phyloP scores from a whole-genome alignment of 23 tunicate genomes.

The Trididemnum nubilum region DNA sequence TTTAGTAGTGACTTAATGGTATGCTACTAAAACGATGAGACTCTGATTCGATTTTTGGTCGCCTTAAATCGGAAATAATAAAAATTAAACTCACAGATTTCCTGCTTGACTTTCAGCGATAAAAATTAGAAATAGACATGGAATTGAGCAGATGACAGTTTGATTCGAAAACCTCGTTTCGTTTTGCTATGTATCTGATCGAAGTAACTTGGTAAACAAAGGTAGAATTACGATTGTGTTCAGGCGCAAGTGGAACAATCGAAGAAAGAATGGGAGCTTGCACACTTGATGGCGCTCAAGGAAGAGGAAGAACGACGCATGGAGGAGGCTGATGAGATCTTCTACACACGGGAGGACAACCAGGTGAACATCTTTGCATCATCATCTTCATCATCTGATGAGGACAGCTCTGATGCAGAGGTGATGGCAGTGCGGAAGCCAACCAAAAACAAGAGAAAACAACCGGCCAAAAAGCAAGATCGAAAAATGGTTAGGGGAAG shows the following conservation, averaged over 20 bases:
- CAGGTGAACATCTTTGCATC: conserved; percentile 80
- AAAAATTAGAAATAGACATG: no score
- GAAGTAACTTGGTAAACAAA: no score
- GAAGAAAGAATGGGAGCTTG: conserved; percentile 89
- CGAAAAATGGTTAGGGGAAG: conserved; percentile 10
- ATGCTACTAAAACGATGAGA: no score
- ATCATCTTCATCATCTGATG: conserved; percentile 49
- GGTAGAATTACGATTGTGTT: no score
- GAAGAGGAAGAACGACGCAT: conserved; percentile 83
- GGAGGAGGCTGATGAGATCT: conserved; percentile 94
- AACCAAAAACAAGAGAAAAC: conserved; percentile 9
- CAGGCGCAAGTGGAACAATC: conserved; percentile 71
- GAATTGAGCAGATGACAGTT: no score
- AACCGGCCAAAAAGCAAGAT: not conserved
- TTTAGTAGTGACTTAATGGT: no score
- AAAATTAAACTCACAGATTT: no score
- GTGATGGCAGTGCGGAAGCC: conserved; percentile 2
- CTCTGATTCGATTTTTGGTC: no score
- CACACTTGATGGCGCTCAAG: conserved; percentile 80
- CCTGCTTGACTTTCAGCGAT: no score
- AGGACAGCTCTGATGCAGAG: conserved; percentile 5
- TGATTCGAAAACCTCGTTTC: no score
- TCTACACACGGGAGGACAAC: conserved; percentile 81
- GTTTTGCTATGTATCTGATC: no score
- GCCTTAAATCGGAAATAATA: no score